Evolutionary conservation across 2,113 vertebrate genomes (phyloP).

Genomic region (Sterrhoptilus dennistouni): DNA sequence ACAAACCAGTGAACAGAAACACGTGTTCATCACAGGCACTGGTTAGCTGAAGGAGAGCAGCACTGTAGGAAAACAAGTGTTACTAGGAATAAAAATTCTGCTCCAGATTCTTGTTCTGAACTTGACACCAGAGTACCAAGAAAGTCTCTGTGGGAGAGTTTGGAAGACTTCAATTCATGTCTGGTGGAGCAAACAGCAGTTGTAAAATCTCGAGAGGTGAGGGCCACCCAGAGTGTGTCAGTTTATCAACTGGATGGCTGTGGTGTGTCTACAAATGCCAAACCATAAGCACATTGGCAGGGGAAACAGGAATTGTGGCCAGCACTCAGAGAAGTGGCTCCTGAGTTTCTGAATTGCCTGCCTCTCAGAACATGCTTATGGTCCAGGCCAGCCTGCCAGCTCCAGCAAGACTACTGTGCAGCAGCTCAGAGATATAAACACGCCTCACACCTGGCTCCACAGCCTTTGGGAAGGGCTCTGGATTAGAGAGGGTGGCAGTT

Average conservation of each 20-base stretch:
- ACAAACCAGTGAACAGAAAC: neutral
- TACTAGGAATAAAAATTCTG: constrained; percentile 12
- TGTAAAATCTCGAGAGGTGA: constrained; percentile 68
- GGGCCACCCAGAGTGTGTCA: constrained; percentile 70
- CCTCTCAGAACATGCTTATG: neutral
- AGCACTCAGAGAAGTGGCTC: constrained; percentile 64
- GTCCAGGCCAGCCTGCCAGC: constrained; percentile 8
- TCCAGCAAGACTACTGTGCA: neutral
- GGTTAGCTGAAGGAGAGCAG: neutral
- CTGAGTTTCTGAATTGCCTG: constrained; percentile 64
- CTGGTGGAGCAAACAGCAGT: constrained; percentile 58
- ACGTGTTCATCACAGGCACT: neutral
- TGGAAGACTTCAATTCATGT: constrained; percentile 51
- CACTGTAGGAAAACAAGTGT: constrained; percentile 8
- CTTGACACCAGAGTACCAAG: constrained; percentile 45
- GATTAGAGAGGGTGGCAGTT: neutral
- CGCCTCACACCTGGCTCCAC: neutral
- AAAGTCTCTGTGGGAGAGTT: constrained; percentile 59
- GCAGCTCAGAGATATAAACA: constrained; percentile 10
- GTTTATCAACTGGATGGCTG: constrained; percentile 74
- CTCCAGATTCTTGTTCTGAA: constrained; percentile 9
- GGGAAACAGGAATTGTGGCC: constrained; percentile 49
- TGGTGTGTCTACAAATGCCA: constrained; percentile 65
- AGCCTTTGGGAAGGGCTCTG: neutral
- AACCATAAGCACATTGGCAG: constrained; percentile 70